Conservation (phyloP, 2,888 invertebrate species). For the Cosmia pyralina region DNA sequence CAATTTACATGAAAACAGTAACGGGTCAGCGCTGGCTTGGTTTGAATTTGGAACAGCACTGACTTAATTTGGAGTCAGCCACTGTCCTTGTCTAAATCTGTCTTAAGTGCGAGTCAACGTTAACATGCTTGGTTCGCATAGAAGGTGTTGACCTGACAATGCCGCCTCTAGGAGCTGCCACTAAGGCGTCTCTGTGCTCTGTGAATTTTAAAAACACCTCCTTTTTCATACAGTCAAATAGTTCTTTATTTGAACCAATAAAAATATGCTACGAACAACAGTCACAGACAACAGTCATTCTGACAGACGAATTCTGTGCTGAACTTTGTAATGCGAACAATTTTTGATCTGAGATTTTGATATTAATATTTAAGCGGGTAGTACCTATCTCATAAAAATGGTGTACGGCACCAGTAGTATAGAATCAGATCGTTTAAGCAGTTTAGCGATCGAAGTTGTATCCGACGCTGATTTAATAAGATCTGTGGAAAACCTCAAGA, state of each 20-base stretch:
- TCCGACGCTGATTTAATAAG: constrained; percentile 78
- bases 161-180: too few relatives aligned
- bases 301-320: constrained; percentile 13
- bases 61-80: too few relatives aligned
- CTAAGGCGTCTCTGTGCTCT: too few relatives aligned
- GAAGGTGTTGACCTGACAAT: too few relatives aligned
- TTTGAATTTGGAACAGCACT: too few relatives aligned
- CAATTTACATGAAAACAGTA: too few relatives aligned
- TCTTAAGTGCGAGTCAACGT: too few relatives aligned
- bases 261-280: background rate
- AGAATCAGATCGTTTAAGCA: background rate
- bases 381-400: constrained; percentile 12
- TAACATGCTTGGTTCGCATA: too few relatives aligned
- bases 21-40: too few relatives aligned
- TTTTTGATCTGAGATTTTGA: background rate
- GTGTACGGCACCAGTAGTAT: background rate
- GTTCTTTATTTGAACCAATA: constrained; percentile 16
- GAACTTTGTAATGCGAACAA: background rate
- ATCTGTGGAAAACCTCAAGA: constrained; percentile 77
- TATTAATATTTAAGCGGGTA: background rate
- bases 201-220: background rate
- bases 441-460: constrained; percentile 27
- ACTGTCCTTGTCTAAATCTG: too few relatives aligned
- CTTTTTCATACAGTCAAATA: background rate
- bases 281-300: background rate